Evolutionary conservation across 2,888 invertebrate genomes (phyloP).

Genomic region (Hirtodrosophila trivittata): DNA sequence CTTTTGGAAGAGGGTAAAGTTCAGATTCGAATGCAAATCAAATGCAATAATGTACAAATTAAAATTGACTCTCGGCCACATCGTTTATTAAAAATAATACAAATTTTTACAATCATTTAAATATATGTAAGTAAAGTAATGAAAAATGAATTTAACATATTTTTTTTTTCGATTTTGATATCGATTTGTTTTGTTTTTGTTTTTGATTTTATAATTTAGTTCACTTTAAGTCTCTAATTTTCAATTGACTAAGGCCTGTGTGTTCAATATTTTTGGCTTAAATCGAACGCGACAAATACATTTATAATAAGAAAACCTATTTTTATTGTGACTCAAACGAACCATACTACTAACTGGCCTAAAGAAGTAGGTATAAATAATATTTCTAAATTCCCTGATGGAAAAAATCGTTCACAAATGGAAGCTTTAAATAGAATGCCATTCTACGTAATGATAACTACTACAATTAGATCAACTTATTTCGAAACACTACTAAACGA

Average conservation of each 20-base stretch:
- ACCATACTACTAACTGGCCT: no score
- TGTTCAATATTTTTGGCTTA: slow-evolving; percentile 13
- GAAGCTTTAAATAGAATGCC: slow-evolving; percentile 21
- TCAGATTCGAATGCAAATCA: slow-evolving; percentile 3
- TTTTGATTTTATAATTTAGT: no score
- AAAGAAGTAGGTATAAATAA: no score
- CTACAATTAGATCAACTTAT: not conserved
- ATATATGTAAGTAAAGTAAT: slow-evolving; percentile 5
- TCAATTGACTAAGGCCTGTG: slow-evolving; percentile 34
- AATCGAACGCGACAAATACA: slow-evolving; percentile 11
- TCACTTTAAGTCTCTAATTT: slow-evolving; percentile 29
- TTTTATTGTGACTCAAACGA: no score
- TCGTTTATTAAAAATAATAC: slow-evolving; percentile 24
- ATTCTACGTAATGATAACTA: not conserved
- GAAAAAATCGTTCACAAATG: not conserved
- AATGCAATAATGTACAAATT: slow-evolving; percentile 1
- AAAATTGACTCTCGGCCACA: slow-evolving; percentile 8
- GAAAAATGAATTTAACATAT: not conserved
- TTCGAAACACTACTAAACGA: not conserved
- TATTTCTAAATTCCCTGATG: slow-evolving; percentile 6
- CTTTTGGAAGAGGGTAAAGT: no score
- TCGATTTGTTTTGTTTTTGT: no score
- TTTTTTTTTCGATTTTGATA: no score
- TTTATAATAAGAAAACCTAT: not conserved
- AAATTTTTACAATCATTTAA: slow-evolving; percentile 4